Conservation (phyloP, 2,888 invertebrate species). For the Dryomyza anilis region DNA sequence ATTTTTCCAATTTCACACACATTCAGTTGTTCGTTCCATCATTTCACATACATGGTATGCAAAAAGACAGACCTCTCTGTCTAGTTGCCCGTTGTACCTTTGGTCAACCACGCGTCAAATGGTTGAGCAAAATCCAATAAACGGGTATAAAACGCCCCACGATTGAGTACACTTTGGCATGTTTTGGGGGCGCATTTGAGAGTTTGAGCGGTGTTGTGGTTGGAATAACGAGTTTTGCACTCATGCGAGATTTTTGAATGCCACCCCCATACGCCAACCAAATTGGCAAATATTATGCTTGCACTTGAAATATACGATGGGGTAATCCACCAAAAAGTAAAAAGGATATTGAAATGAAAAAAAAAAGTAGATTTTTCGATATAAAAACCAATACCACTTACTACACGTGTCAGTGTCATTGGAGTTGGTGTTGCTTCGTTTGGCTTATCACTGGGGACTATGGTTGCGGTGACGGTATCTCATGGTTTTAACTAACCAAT, state of each 20-base stretch:
- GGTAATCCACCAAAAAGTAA: too few relatives aligned
- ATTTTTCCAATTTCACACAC: too few relatives aligned
- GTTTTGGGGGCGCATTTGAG: background rate
- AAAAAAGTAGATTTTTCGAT: too few relatives aligned
- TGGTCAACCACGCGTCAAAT: slow-evolving; percentile 23
- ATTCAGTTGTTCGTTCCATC: background rate
- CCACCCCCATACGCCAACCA: background rate
- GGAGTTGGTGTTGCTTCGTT: background rate
- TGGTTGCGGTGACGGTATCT: too few relatives aligned
- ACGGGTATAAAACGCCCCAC: background rate
- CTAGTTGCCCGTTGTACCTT: slow-evolving; percentile 17
- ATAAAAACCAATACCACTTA: too few relatives aligned
- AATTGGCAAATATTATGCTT: slow-evolving; percentile 1
- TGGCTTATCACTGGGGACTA: background rate
- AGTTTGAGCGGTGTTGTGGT: background rate
- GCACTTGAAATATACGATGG: slow-evolving; percentile 10
- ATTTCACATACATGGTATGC: background rate
- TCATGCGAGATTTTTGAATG: background rate
- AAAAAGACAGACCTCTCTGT: background rate
- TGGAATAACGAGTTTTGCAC: background rate
- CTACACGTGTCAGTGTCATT: background rate
- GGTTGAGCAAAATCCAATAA: background rate
- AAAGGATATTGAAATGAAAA: too few relatives aligned
- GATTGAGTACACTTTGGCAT: background rate
- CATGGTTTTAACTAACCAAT: too few relatives aligned